phyloP scores from a whole-genome alignment of 30 jellyfish, hydroid and myxozoan species.

The Rhopilema esculentum region DNA sequence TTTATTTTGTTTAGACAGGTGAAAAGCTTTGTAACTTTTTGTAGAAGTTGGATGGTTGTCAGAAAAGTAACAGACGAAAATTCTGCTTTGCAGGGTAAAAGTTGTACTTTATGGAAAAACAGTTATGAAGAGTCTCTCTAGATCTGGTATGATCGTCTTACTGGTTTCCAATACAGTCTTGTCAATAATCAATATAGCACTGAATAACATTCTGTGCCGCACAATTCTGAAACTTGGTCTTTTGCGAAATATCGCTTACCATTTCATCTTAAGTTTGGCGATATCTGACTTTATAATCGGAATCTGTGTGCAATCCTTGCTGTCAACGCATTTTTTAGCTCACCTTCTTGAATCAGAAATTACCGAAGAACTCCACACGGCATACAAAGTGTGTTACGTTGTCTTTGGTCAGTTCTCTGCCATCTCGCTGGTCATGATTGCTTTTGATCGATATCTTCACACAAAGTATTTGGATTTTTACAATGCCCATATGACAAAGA shows the following conservation, averaged over 20 bases:
- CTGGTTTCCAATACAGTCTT: background rate
- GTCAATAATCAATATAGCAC: background rate
- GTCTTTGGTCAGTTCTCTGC: constrained; percentile 9
- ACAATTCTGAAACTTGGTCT: background rate
- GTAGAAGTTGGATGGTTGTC: too few relatives aligned
- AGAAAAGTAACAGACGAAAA: too few relatives aligned
- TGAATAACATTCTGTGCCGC: background rate
- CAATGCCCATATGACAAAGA: constrained; percentile 14
- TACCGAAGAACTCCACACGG: background rate
- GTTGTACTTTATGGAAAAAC: background rate
- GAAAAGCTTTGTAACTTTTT: too few relatives aligned
- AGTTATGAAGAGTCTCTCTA: background rate
- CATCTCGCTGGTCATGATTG: background rate
- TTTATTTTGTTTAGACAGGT: too few relatives aligned
- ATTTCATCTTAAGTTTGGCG: background rate
- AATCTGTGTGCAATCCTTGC: background rate
- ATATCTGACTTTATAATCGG: background rate
- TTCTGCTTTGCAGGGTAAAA: background rate
- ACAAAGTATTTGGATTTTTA: background rate
- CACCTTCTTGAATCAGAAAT: background rate
- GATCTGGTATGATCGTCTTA: background rate
- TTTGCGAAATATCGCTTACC: background rate
- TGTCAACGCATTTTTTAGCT: background rate
- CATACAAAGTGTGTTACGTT: background rate
- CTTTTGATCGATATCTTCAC: constrained; percentile 16